These are phyloP conservation scores for Upupa epops DNA, from an alignment of 2,113 vertebrate species.

Conservation along the genomic window DNA sequence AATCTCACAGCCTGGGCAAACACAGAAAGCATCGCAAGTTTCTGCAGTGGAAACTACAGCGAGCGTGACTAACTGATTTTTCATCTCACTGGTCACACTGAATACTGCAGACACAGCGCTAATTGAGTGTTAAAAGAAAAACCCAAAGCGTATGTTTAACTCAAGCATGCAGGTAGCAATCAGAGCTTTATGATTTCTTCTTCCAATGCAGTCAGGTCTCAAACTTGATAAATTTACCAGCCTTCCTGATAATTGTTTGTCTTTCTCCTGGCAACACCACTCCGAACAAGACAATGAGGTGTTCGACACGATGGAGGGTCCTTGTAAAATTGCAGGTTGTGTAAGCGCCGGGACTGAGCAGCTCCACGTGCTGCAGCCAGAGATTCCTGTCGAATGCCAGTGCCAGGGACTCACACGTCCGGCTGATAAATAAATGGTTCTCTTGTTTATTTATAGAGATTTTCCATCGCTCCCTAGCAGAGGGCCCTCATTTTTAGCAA, in stretches of 20 bases:
- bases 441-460: constrained; percentile 20
- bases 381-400: constrained; percentile 25
- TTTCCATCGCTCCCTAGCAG: constrained; percentile 8
- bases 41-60: not conserved
- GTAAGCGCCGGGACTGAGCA: not conserved
- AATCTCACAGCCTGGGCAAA: not conserved
- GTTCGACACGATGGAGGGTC: not conserved
- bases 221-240: not conserved
- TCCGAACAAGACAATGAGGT: constrained; percentile 1
- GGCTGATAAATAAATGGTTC: constrained; percentile 22
- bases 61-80: not conserved
- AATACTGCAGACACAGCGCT: not conserved
- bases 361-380: not conserved
- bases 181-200: not conserved
- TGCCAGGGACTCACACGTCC: not conserved
- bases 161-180: not conserved
- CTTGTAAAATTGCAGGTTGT: not conserved
- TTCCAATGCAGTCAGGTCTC: not conserved
- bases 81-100: not conserved
- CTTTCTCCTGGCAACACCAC: not conserved
- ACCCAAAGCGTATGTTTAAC: not conserved
- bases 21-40: not conserved
- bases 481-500: constrained; percentile 1
- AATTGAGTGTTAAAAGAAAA: not conserved
- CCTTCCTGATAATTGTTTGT: not conserved